Base-by-base conservation (phyloP, 2,113 vertebrate species). In the Callionymus lyra region DNA sequence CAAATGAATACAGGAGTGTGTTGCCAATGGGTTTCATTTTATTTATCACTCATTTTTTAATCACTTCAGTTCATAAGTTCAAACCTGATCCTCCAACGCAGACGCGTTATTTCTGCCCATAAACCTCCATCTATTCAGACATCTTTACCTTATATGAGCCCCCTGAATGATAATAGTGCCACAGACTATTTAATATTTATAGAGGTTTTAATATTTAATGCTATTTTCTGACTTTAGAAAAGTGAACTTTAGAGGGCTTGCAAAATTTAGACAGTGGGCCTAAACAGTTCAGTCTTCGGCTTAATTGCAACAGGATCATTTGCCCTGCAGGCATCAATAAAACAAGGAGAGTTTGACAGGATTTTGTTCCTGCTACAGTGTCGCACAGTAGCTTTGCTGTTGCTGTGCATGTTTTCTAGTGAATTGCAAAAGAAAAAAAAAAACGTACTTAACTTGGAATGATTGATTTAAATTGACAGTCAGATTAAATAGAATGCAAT, bases 191-290 rank as follows among this genome's bases (percentile, higher is more conserved):
- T 53, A 76, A 76, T 76, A 74, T 76, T 74, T 59, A 65, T 27
- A 63, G 46, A 38, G 38, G 47, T 13, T 67, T 79, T 58, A 68
- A 76, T 79, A 76, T 70, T 79, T 72, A 51, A 76, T 62, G 13
- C 35, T 52, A 63, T 65, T 74, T 76, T 70, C 50, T 59, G 50
- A 68, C 59, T 70, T 70, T 59, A 56, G 48, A 70, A 61, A 53
- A 70, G 44, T 55, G 56, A 66, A 64, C 57, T 63, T 79, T 46
- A 46, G 36, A 38, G 50, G 47, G 49, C 33, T 54, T 15, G 54
- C 6, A 15, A 31, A 53, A 27, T 44, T 41, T 32, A 51, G 21
- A 50, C 16, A 9, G 16, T 14, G 39, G 39, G 37, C 12, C 19
- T 33, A 45, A 59, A 54, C 16, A 34, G 15, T 19, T 5, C 32